phyloP scores from a whole-genome alignment of 2,797 vertebrate genomes.

The Neopelma chrysocephalum region DNA sequence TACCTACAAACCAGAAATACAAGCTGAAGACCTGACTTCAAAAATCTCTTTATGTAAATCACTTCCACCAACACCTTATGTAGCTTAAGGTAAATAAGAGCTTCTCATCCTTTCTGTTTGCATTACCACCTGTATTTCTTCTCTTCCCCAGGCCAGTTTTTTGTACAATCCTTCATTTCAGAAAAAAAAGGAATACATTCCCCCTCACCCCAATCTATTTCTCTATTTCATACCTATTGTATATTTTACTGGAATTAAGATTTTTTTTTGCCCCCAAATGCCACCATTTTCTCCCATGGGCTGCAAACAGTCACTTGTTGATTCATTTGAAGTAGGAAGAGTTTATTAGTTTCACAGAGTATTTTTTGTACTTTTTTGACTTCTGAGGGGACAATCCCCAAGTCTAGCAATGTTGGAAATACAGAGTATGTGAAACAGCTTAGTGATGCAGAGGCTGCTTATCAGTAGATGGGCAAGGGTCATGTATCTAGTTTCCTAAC shows the following conservation, averaged over 20 bases:
- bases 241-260: not conserved
- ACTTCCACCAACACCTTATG: not conserved
- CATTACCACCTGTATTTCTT: not conserved
- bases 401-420: not conserved
- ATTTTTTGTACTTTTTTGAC: not conserved
- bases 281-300: not conserved
- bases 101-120: not conserved
- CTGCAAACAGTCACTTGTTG: not conserved
- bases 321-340: not conserved
- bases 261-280: not conserved
- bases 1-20: not conserved
- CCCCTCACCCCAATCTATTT: not conserved
- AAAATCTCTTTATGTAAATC: not conserved
- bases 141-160: not conserved
- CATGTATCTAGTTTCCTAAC: not conserved
- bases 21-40: not conserved
- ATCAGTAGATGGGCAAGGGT: not conserved
- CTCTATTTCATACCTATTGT: not conserved
- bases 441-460: not conserved
- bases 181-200: not conserved
- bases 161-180: not conserved
- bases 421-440: rapidly evolving
- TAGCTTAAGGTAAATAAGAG: not conserved
- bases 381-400: not conserved
- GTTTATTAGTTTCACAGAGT: not conserved